Base-by-base conservation (phyloP, 2,113 vertebrate genomes). In the Capricornis sumatraensis region DNA sequence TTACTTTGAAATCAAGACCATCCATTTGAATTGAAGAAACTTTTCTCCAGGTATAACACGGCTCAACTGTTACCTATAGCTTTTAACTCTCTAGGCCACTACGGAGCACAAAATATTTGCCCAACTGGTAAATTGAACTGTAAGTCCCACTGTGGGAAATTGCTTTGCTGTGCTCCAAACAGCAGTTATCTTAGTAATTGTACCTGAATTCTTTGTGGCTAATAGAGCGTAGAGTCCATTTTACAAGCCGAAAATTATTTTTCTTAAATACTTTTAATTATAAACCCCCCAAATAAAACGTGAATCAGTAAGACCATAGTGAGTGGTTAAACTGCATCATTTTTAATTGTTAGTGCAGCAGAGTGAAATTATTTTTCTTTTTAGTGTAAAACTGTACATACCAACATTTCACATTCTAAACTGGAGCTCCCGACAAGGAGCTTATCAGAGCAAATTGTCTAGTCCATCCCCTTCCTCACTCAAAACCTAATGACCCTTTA, bases 401-500 rank as follows among this genome's bases (percentile, higher is more conserved):
- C 98, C 33, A 0, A 21, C 97, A 99, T 99, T 99, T 99, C 98
- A 98, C 98, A 99, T 99, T 99, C 99, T 99, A 99, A 99, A 99
- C 98, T 52, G 95, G 98, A 98, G 97, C 98, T 99, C 98, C 90
- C 99, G 99, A 99, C 99, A 99, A 99, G 99, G 98, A 99, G 99
- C 99, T 99, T 99, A 99, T 99, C 99, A 99, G 99, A 99, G 98
- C 98, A 99, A 99, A 99, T 99, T 99, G 98, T 99, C 99, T 98
- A 99, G 99, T 99, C 99, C 98, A 98, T 98, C 99, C 99, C 99
- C 99, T 99, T 99, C 99, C 99, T 99, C 99, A 99, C 99, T 99
- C 99, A 99, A 99, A 99, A 99, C 99, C 99, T 99, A 99, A 99
- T 99, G 99, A 99, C 98, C 99, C 99, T 99, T 99, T 99, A 99